Evolutionary conservation across 2,113 vertebrate species (phyloP).

Genomic region (Poicephalus gulielmi): DNA sequence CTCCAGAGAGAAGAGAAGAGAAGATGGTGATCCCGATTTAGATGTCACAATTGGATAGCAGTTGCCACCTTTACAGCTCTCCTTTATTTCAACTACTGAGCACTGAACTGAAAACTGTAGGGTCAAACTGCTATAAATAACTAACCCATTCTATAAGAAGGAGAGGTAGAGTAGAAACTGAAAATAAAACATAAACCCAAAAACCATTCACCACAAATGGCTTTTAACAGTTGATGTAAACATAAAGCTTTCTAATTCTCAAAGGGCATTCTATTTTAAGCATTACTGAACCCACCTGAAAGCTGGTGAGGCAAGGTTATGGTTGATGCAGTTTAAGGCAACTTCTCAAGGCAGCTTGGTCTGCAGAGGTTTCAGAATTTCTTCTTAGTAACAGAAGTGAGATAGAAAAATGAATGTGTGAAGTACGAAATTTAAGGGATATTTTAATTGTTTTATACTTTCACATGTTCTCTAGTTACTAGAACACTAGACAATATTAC

Average conservation of each 20-base stretch:
- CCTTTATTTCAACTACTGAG: neutral
- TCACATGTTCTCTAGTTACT: neutral
- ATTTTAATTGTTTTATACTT: neutral
- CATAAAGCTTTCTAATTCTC: neutral
- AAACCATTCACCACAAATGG: neutral
- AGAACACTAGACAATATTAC: neutral
- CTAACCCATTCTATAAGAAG: neutral
- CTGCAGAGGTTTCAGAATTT: neutral
- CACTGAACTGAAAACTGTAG: neutral
- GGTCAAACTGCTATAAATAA: constrained; percentile 2
- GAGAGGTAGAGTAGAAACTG: neutral
- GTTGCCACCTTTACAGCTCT: neutral
- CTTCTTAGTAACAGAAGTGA: neutral
- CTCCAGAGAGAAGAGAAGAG: neutral
- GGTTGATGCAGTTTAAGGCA: neutral
- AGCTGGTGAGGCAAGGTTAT: neutral
- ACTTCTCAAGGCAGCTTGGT: neutral
- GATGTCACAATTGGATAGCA: neutral
- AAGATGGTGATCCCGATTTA: neutral
- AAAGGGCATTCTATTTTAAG: neutral
- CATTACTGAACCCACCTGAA: neutral
- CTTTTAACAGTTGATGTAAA: constrained; percentile 1
- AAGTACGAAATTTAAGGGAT: neutral
- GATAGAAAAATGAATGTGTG: neutral
- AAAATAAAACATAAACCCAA: neutral